A percentile compares a stretch with the other conserved stretches of the same genome.
Conservation (phyloP, 2,888 invertebrate species). For the Leptinotarsa rubiginosa region DNA sequence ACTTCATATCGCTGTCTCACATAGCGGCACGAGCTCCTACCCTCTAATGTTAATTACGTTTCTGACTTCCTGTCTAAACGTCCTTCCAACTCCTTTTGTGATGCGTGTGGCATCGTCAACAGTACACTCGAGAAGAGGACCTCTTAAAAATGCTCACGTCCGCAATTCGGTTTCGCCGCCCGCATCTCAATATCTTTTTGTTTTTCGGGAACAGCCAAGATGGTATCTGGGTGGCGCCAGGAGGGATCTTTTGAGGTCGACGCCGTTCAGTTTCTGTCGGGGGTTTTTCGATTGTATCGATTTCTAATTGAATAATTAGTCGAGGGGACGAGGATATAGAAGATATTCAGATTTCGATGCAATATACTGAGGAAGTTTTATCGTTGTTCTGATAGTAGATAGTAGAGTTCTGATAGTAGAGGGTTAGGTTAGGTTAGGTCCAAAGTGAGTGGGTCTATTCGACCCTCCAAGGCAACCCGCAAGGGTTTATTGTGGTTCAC, state of each 20-base stretch:
- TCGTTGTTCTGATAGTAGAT: too few relatives aligned
- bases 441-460: too few relatives aligned
- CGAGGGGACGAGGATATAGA: background rate
- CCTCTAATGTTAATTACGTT: conserved; percentile 45
- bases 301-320: background rate
- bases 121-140: conserved; percentile 25
- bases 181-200: conserved; percentile 31
- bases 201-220: background rate
- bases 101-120: conserved; percentile 17
- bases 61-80: conserved; percentile 42
- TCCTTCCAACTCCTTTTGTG: conserved; percentile 28
- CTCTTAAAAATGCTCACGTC: conserved; percentile 42
- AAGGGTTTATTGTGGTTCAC: too few relatives aligned
- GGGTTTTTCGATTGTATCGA: background rate
- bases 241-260: background rate
- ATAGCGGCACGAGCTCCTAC: conserved; percentile 40
- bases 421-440: too few relatives aligned
- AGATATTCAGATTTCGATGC: background rate
- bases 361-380: too few relatives aligned
- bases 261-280: background rate
- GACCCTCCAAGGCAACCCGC: too few relatives aligned
- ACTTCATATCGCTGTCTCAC: background rate
- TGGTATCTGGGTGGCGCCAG: conserved; percentile 20
- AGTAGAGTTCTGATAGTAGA: too few relatives aligned
- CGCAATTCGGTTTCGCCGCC: conserved; percentile 26